Evolutionary conservation across 2,888 invertebrate species (phyloP), one percentile per base, ranked within the genome.

Genomic region (Cynaeus angustus): DNA sequence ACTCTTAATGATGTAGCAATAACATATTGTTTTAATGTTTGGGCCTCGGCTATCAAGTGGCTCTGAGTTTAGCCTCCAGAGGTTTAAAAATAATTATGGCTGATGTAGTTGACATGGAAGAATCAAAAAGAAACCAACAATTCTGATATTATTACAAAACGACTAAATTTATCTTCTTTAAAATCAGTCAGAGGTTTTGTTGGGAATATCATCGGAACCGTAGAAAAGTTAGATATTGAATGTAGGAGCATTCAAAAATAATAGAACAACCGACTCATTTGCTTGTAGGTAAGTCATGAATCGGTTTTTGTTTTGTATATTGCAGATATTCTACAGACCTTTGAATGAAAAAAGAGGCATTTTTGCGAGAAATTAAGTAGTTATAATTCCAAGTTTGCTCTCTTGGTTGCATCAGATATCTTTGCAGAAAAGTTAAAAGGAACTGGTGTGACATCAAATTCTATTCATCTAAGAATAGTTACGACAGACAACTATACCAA

Each of bases 241-340:
- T 3, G 86, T 88, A 0, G 87, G 85, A 5, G 86, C 86, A 0
- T 81, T 86, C 8, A 83, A 84, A 0, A 83, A 86, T 56, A 84
- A 84, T 58, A 82, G 83, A 66, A 90, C 91, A 0, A 86, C 87
- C 68, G 92, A 93, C 92, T 0, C 85, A 91, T 71, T 86, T 94
- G 37, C 53, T 53, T 5, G 4, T 33, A 53, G 37, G 53, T 37
- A 33, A 12, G 33, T 30, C 1, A 3, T n/a, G 28, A 43, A 43
- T 12, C n/a, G n/a, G n/a, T n/a, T n/a, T n/a, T n/a, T n/a, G n/a
- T n/a, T n/a, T n/a, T n/a, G n/a, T 1, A 6, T 26, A 8, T 26
- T 13, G 16, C 26, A 4, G 3, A 7, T 5, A 13, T 7, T 3
- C n/a, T 10, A 16, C 9, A 37, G 37, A 53, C 14, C 28, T 14